Evolutionary conservation across 1,140 invertebrate genomes (phyloP), one percentile per base, ranked within the genome.

Genomic region (Bombus pascuorum): DNA sequence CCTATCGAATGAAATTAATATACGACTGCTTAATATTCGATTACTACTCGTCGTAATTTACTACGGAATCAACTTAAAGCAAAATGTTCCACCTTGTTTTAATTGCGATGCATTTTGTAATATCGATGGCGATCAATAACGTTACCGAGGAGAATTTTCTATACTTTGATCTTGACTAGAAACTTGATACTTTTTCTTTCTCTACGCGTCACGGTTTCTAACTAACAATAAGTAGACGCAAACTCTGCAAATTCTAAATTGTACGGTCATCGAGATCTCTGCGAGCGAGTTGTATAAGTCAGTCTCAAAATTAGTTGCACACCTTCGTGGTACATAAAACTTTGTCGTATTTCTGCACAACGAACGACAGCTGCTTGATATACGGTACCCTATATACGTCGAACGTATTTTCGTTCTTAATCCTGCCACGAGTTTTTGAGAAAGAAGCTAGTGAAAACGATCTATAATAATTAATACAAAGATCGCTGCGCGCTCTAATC

Each of bases 281-380:
- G 86, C 79, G 72, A 83, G 83, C 72, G 79, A 89, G 78, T 80
- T 83, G 78, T 88, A 77, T 85, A 81, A 81, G 77, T 90, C 89
- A 90, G 89, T 90, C 89, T 90, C 88, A 79, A 86, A 86, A 77
- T 87, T 76, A 65, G 65, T 75, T 80, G 86, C 82, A 84, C 81
- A 86, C 74, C 78, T 47, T 86, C 84, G 83, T 87, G 85, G 47
- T 91, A 85, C 80, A 70, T 73, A 59, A 47, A 83, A 72, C 37
- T 66, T 81, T 34, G n/a, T 88, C 84, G 18, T 76, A 59, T 79
- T 72, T 85, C 75, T 62, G 68, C 57, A 66, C 76, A 85, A 88
- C 86, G 68, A 86, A 90, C 81, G 87, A 89, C 90, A 92, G 90
- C 87, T 89, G 85, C 83, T 86, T 77, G 83, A 81, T 39, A 81